A percentile compares a stretch with the other conserved stretches of the same genome.
Evolutionary conservation across 2,113 vertebrate genomes (phyloP).

Genomic region (Cettia cetti): DNA sequence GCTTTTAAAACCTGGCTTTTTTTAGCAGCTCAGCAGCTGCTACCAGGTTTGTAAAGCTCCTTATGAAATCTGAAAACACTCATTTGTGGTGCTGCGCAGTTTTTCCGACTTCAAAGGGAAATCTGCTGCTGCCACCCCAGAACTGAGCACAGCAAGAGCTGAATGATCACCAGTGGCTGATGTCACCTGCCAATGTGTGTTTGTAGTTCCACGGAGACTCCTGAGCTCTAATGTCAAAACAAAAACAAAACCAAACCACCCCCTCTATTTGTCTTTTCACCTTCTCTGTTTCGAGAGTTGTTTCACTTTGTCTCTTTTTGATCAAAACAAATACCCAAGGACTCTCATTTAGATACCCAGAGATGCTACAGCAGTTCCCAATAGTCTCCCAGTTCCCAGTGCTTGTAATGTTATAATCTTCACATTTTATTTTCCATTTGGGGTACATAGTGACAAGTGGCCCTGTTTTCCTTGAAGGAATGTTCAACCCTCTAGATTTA

Average conservation of each 20-base stretch:
- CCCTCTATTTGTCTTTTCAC: neutral
- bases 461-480: neutral
- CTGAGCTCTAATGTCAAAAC: neutral
- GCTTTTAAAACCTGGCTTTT: constrained; percentile 19
- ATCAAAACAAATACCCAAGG: neutral
- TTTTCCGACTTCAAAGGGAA: neutral
- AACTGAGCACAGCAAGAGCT: accelerated
- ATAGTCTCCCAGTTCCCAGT: neutral
- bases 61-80: neutral
- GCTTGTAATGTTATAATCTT: neutral
- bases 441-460: neutral
- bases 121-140: neutral
- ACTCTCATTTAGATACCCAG: neutral
- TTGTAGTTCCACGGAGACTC: neutral
- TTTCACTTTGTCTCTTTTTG: neutral
- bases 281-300: neutral
- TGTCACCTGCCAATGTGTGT: neutral
- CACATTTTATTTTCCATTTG: neutral
- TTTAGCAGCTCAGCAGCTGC: constrained; percentile 14
- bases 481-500: neutral
- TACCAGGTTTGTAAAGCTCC: neutral
- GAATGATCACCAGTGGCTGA: neutral
- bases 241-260: neutral
- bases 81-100: neutral
- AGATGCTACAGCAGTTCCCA: neutral